Evolutionary conservation across 2,797 vertebrate species (phyloP).

Genomic region (Vespertilio murinus): DNA sequence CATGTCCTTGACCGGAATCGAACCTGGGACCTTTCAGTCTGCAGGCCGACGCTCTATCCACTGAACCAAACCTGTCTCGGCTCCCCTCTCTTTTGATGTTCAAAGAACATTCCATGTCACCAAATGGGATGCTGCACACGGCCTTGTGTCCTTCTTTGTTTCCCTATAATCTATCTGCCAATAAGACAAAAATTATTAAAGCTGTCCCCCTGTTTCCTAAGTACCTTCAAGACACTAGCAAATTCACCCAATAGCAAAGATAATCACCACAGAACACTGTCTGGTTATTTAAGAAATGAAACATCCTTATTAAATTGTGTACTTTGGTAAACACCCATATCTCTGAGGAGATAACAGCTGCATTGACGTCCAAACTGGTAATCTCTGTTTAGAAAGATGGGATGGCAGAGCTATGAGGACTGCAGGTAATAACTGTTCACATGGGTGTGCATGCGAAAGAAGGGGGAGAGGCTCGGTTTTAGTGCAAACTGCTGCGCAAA

Average conservation of each 20-base stretch:
- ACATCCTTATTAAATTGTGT: background rate
- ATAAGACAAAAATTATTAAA: background rate
- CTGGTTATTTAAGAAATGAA: conserved; percentile 2
- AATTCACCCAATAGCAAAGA: background rate
- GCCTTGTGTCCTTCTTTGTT: background rate
- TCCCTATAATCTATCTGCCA: background rate
- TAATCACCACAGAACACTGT: background rate
- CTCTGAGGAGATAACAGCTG: background rate
- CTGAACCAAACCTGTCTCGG: too few species aligned
- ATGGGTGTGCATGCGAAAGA: background rate
- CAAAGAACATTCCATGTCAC: background rate
- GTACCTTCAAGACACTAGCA: background rate
- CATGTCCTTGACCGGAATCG: too few species aligned
- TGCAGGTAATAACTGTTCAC: background rate
- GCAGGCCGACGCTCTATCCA: too few species aligned
- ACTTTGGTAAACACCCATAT: background rate
- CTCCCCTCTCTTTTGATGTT: conserved; percentile 17
- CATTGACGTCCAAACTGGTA: background rate
- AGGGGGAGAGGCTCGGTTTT: background rate
- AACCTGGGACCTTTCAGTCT: too few species aligned
- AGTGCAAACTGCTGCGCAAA: background rate
- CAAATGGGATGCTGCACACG: background rate
- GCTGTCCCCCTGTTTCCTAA: background rate
- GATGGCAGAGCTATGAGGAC: background rate
- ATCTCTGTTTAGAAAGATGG: background rate